phyloP scores from a whole-genome alignment of 2,113 vertebrate genomes.

The Perca schrenkii region DNA sequence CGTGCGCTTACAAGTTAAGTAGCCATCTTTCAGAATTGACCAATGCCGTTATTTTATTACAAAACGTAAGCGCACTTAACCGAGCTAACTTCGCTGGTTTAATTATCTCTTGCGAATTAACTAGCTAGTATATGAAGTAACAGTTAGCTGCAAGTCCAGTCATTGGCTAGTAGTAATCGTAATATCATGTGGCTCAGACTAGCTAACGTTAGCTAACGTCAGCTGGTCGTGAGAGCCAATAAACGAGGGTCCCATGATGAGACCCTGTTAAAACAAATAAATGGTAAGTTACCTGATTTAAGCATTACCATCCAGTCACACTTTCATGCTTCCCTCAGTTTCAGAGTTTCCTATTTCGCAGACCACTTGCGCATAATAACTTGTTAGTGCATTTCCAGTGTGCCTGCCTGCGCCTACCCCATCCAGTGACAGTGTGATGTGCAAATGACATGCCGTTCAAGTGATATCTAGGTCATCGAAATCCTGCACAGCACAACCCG shows the following conservation, averaged over 20 bases:
- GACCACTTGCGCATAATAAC: slow-evolving; percentile 13
- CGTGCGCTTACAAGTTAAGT: background rate
- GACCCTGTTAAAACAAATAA: slow-evolving; percentile 1
- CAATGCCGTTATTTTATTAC: background rate
- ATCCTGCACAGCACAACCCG: slow-evolving; percentile 12
- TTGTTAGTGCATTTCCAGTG: slow-evolving; percentile 30
- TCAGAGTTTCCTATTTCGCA: slow-evolving; percentile 1
- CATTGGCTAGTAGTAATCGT: slow-evolving; percentile 30
- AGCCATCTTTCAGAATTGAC: background rate
- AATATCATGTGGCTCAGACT: slow-evolving; percentile 26
- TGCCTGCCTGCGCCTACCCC: slow-evolving; percentile 14
- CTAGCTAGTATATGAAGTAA: too few relatives aligned
- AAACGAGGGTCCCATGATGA: slow-evolving; percentile 10
- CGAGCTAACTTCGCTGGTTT: fast-evolving
- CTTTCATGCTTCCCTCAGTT: slow-evolving; percentile 18
- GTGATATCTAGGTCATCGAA: slow-evolving; percentile 1
- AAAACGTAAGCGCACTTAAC: background rate
- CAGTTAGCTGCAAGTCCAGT: background rate
- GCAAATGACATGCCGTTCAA: slow-evolving; percentile 30
- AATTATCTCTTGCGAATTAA: too few relatives aligned
- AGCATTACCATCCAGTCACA: slow-evolving; percentile 23
- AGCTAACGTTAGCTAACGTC: slow-evolving; percentile 16
- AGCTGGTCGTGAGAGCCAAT: slow-evolving; percentile 4
- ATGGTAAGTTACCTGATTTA: slow-evolving; percentile 49
- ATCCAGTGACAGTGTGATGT: slow-evolving; percentile 5